Percentiles rank a stretch among this genome's conserved stretches.
phyloP scores from a whole-genome alignment of 2,113 vertebrate species.

The Tetrao urogallus region DNA sequence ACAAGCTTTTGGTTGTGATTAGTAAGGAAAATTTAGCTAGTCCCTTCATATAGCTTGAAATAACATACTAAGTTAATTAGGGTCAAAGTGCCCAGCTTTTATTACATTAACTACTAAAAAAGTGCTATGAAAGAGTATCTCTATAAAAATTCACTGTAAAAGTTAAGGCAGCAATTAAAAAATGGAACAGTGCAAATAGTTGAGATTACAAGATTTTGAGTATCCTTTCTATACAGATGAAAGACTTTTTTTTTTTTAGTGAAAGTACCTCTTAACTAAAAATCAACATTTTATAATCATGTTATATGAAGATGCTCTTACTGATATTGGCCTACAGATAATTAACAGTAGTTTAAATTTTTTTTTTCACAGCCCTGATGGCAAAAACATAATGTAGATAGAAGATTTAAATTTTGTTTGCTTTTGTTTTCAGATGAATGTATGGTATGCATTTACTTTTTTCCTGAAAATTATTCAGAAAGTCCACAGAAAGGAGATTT shows the following conservation, averaged over 20 bases:
- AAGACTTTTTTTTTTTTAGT: slow-evolving; percentile 69
- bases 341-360: slow-evolving; percentile 25
- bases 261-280: slow-evolving; percentile 71
- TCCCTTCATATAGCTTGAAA: neutral
- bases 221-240: slow-evolving; percentile 32
- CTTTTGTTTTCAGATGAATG: neutral
- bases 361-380: neutral
- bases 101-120: neutral
- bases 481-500: neutral
- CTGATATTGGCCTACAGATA: slow-evolving; percentile 30
- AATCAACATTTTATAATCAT: slow-evolving; percentile 54
- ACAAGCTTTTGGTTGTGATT: neutral
- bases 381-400: neutral
- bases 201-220: slow-evolving; percentile 44
- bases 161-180: neutral
- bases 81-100: neutral
- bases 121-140: neutral
- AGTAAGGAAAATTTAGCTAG: neutral
- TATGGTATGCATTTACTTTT: neutral
- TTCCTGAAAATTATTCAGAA: neutral
- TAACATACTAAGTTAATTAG: neutral
- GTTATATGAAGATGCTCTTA: slow-evolving; percentile 28
- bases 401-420: neutral
- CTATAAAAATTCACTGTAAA: neutral
- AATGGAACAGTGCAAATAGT: neutral